A percentile compares a stretch with the other conserved stretches of the same genome.
phyloP scores from a whole-genome alignment of 2,113 vertebrate species.

The Marmota flaviventris region DNA sequence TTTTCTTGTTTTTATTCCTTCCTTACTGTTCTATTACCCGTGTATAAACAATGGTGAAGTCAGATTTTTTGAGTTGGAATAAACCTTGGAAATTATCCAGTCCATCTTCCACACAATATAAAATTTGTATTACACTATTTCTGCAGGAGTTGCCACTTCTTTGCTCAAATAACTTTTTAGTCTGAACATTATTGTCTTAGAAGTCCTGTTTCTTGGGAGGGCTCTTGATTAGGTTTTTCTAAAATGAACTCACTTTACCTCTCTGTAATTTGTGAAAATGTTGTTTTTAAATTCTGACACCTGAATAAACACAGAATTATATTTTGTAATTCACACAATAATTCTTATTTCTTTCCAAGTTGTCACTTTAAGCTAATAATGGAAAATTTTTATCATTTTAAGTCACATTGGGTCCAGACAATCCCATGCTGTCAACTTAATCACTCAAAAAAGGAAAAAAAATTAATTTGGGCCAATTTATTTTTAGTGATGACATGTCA shows the following conservation, averaged over 20 bases:
- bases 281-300: slow-evolving; percentile 45
- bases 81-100: slow-evolving; percentile 23
- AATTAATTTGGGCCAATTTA: neutral
- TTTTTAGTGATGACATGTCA: neutral
- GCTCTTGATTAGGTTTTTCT: slow-evolving; percentile 40
- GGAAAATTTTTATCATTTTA: slow-evolving; percentile 13
- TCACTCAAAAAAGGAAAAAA: slow-evolving; percentile 5
- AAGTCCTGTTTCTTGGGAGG: slow-evolving; percentile 2
- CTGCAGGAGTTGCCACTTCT: neutral
- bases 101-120: neutral
- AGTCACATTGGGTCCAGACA: neutral
- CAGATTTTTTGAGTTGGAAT: slow-evolving; percentile 27
- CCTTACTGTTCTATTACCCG: slow-evolving; percentile 14
- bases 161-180: neutral
- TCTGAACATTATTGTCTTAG: slow-evolving; percentile 4
- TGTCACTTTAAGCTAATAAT: neutral
- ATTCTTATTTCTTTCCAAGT: slow-evolving; percentile 40
- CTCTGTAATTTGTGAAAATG: neutral
- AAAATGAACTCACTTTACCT: neutral
- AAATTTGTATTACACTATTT: neutral
- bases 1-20: slow-evolving; percentile 26
- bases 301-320: slow-evolving; percentile 41
- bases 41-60: neutral
- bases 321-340: neutral
- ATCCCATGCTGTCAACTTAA: slow-evolving; percentile 32